These are phyloP conservation scores for Eulithis prunata DNA, from an alignment of 2,888 invertebrate species.

Conservation along the genomic window DNA sequence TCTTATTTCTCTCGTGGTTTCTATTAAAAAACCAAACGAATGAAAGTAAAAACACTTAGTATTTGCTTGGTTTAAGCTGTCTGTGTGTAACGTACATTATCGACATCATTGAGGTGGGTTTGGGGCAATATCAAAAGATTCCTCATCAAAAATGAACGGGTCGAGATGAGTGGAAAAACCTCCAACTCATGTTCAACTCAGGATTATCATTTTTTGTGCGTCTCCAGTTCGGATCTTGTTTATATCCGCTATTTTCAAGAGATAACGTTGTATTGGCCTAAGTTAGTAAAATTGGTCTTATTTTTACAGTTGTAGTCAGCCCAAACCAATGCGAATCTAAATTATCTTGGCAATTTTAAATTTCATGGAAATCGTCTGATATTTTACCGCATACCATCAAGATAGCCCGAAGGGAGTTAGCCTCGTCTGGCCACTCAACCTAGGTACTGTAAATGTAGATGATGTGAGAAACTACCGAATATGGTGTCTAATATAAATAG, in stretches of 20 bases:
- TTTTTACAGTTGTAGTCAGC: too few relatives aligned
- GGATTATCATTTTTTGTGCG: constrained; percentile 34
- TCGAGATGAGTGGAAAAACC: constrained; percentile 59
- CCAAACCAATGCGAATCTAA: background rate
- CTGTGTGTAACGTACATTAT: constrained; percentile 64
- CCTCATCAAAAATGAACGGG: constrained; percentile 80
- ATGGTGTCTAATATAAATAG: constrained; percentile 19
- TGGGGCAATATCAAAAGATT: constrained; percentile 77
- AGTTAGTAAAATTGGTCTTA: too few relatives aligned
- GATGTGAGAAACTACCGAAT: constrained; percentile 7
- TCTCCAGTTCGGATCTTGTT: constrained; percentile 12
- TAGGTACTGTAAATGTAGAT: background rate
- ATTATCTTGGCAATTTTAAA: background rate
- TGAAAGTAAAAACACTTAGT: background rate
- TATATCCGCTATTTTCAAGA: constrained; percentile 14
- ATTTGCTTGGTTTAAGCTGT: background rate
- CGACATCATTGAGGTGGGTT: constrained; percentile 55
- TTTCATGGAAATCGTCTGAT: constrained; percentile 1
- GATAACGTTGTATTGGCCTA: background rate
- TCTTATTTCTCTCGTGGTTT: too few relatives aligned
- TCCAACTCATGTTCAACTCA: constrained; percentile 36
- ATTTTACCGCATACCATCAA: constrained; percentile 10
- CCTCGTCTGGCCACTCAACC: constrained; percentile 15
- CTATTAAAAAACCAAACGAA: too few relatives aligned
- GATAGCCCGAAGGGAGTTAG: constrained; percentile 7